Evolutionary conservation across 2,888 invertebrate genomes (phyloP), one percentile per base, ranked within the genome.

Genomic region (Esperia sulphurella): DNA sequence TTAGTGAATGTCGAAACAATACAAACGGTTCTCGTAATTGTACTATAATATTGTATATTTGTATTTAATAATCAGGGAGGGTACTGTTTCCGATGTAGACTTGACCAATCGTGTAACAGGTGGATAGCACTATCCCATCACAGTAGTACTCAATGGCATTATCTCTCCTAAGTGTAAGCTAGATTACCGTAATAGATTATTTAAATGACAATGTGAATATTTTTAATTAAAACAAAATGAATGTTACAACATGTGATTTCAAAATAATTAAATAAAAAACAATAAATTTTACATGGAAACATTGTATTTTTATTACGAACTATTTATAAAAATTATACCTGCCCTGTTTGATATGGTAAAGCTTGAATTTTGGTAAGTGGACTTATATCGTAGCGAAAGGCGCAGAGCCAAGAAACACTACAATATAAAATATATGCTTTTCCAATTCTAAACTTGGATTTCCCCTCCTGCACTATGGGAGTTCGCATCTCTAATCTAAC

Each of bases 141-240:
- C 52, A 69, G 78, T 83, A 84, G 83, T 82, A 81, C 80, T 81
- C 83, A 79, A 85, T 85, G 89, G 88, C 87, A 88, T 89, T 89
- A 87, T 85, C 87, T 88, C 86, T 87, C 81, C 64, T 86, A 83
- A 81, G 61, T 81, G 54, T 88, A 88, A 87, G 87, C 90, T 91
- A 90, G 90, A 85, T 79, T 85, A 89, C 90, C 83, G 87, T 87
- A 89, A 90, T 90, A 90, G 91, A 91, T 89, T 91, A 91, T 90
- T 89, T 86, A 87, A 91, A 91, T 90, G 90, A 91, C 89, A 92
- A 91, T 92, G 92, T 92, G 91, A 92, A 91, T 91, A 91, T 91
- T 91, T 91, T 91, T 91, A 92, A 91, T 91, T 91, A 77, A 46
- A 89, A 85, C 87, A 90, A 91, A 88, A 91, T 92, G 90, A 92